A percentile compares a stretch with the other conserved stretches of the same genome.
Conservation (phyloP, 1,140 invertebrate species). For the Drosophila serrata region DNA sequence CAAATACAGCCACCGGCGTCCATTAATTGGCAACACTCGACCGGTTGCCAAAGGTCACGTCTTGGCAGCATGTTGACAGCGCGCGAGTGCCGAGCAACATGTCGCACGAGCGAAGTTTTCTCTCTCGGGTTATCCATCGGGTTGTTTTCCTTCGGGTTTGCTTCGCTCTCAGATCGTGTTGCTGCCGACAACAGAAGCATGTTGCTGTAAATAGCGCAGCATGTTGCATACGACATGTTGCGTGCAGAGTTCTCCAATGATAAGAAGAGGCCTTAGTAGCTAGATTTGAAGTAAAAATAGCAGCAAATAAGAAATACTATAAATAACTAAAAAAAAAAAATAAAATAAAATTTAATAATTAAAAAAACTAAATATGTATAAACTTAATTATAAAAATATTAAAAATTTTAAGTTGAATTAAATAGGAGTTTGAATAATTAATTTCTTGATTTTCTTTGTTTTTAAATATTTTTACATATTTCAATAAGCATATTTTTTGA, state of each 20-base stretch:
- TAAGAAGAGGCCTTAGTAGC: neutral
- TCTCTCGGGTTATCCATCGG: slow-evolving; percentile 1
- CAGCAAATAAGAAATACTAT: rapidly evolving
- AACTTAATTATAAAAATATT: too few species aligned
- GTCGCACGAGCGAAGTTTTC: slow-evolving; percentile 11
- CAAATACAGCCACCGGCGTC: slow-evolving; percentile 27
- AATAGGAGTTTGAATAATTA: too few species aligned
- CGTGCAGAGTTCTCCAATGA: neutral
- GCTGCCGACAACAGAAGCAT: neutral
- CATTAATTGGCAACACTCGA: slow-evolving; percentile 77
- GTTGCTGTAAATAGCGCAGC: neutral
- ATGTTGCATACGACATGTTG: slow-evolving; percentile 5
- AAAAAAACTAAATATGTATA: too few species aligned
- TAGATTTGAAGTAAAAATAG: neutral
- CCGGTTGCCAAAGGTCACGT: slow-evolving; percentile 77
- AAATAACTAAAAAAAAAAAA: neutral
- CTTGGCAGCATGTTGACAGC: slow-evolving; percentile 44
- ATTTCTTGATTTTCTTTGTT: too few species aligned
- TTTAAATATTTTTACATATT: too few species aligned
- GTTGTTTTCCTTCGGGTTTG: neutral
- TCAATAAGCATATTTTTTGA: too few species aligned
- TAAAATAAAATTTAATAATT: too few species aligned
- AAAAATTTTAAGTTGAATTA: too few species aligned
- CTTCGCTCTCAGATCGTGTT: neutral
- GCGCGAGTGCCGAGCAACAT: slow-evolving; percentile 9